Conservation (phyloP, 1,140 invertebrate species). For the Phthorimaea operculella region DNA sequence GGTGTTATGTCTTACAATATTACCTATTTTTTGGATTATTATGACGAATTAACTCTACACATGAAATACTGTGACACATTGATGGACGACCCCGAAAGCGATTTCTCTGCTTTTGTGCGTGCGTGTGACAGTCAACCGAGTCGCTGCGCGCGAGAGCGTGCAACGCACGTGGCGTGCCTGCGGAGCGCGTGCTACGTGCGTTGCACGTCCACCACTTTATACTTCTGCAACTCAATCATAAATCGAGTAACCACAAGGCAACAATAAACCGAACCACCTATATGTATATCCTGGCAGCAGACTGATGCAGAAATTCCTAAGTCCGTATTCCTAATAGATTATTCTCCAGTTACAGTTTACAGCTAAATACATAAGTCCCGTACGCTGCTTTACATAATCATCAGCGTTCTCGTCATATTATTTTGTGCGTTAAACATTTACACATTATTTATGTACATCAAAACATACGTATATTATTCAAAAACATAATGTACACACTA, state of each 20-base stretch:
- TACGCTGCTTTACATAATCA: constrained; percentile 53
- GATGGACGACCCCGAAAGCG: constrained; percentile 44
- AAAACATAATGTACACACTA: constrained; percentile 62
- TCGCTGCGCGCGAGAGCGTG: constrained; percentile 12
- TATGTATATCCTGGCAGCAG: constrained; percentile 13
- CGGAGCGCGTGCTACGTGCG: too few species aligned
- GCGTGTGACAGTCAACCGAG: constrained; percentile 40
- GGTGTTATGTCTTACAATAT: constrained; percentile 55
- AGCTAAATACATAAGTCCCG: constrained; percentile 61
- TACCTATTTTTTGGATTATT: constrained; percentile 23
- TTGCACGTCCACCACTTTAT: neutral
- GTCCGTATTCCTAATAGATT: constrained; percentile 47
- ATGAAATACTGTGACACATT: constrained; percentile 25
- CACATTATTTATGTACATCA: constrained; percentile 66
- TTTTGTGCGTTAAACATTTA: constrained; percentile 68
- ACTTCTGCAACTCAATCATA: constrained; percentile 1
- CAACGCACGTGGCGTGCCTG: neutral
- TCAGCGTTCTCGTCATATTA: constrained; percentile 43
- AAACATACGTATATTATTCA: constrained; percentile 64
- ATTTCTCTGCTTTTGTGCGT: constrained; percentile 41
- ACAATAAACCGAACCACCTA: constrained; percentile 11
- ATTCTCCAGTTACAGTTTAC: constrained; percentile 53
- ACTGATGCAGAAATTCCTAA: constrained; percentile 41
- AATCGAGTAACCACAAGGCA: constrained; percentile 8
- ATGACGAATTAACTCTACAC: constrained; percentile 3